phyloP scores from a whole-genome alignment of 92 coral and sea anemone species.

The Heliopora coerulea region DNA sequence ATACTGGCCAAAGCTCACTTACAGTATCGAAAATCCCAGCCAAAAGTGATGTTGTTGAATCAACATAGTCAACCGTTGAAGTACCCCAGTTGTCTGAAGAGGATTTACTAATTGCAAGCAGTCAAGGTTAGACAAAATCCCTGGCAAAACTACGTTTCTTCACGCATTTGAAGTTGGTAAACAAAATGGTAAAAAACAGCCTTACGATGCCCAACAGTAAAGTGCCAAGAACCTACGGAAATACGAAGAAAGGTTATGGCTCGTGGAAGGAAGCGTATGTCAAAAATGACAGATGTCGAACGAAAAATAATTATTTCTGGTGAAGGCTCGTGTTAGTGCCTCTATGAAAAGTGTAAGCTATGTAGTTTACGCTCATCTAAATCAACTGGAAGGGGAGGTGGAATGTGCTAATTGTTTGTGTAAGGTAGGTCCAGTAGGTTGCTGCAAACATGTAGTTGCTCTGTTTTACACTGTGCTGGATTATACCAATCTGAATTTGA shows the following conservation, averaged over 20 bases:
- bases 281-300: slow-evolving; percentile 28
- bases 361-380: slow-evolving; percentile 48
- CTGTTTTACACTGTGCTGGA: slow-evolving; percentile 43
- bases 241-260: slow-evolving; percentile 51
- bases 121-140: slow-evolving; percentile 46
- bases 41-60: no score
- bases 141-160: slow-evolving; percentile 21
- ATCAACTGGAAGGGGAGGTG: not conserved
- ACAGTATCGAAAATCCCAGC: no score
- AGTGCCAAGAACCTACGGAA: slow-evolving; percentile 46
- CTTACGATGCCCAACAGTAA: slow-evolving; percentile 44
- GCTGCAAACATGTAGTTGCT: slow-evolving; percentile 64
- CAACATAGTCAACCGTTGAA: no score
- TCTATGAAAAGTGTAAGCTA: slow-evolving; percentile 53
- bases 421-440: slow-evolving; percentile 60
- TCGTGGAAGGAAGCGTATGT: slow-evolving; percentile 25
- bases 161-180: slow-evolving; percentile 39
- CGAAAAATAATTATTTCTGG: slow-evolving; percentile 39
- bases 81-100: no score
- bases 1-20: no score
- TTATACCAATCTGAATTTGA: no score
- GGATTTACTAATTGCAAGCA: no score
- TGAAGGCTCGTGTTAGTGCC: slow-evolving; percentile 51
- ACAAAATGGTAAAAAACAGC: slow-evolving; percentile 48
- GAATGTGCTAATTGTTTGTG: slow-evolving; percentile 52